Evolutionary conservation across 2,113 vertebrate species (phyloP).

Genomic region (Dinomys branickii): DNA sequence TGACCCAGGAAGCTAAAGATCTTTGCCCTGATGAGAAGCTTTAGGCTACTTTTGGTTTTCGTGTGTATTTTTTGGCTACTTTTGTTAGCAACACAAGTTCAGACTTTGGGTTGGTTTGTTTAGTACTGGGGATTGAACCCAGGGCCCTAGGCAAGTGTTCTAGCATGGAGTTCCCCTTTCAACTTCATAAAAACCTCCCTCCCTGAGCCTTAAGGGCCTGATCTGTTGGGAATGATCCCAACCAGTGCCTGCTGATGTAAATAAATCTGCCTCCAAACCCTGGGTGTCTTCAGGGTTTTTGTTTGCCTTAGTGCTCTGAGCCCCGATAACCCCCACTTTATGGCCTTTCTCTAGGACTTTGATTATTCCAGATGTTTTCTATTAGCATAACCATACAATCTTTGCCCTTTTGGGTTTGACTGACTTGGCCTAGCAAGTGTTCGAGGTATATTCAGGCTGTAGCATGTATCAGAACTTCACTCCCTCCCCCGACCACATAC

Average conservation of each 20-base stretch:
- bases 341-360: neutral
- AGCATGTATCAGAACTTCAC: neutral
- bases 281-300: no score
- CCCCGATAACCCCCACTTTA: neutral
- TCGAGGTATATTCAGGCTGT: neutral
- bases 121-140: neutral
- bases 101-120: neutral
- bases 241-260: no score
- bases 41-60: neutral
- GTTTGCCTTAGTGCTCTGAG: neutral
- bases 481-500: neutral
- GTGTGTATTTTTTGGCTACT: neutral
- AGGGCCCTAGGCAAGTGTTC: neutral
- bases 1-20: neutral
- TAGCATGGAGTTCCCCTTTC: neutral
- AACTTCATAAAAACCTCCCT: no score
- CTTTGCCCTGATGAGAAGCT: neutral
- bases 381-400: neutral
- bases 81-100: neutral
- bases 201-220: no score
- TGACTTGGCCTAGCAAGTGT: neutral
- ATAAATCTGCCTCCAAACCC: no score
- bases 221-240: no score
- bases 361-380: neutral
- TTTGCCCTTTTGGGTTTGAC: neutral